Base-by-base conservation (phyloP, 2,113 vertebrate genomes). In the Periophthalmus modestus region DNA sequence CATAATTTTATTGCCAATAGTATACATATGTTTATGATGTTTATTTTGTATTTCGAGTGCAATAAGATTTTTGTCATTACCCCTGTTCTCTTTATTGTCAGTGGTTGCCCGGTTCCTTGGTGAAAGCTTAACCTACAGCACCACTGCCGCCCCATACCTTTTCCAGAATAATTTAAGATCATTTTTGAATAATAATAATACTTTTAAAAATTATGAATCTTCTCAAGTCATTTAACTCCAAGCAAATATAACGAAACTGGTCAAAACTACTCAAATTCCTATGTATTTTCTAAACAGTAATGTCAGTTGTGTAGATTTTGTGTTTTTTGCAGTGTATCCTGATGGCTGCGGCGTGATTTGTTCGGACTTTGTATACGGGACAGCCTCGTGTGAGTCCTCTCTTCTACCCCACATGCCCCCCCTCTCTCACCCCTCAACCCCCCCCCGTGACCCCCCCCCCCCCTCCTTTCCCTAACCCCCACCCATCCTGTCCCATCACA, bases 331-430 rank as follows among this genome's bases (percentile, higher is more conserved):
- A 57, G 55, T 57, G 55, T 23, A 9, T 79, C 73, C 66, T 76
- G 84, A 82, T 74, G 85, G 81, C 74, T 83, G 79, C 75, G 81
- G 77, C 65, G 89, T 90, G 85, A 91, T 68, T 85, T 91, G 87
- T 92, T 88, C 78, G 91, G 88, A 88, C 82, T 89, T 88, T 93
- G 90, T 93, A 84, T 89, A 86, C 73, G 88, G 90, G 90, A 91
- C 85, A 85, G 85, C 84, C 77, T 81, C 87, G 78, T 88, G 87
- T 79, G 81, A 86, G 84, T 88, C 83, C 76, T 79, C 19, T 23
- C 62, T 70, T 58, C 76, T 74, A 52, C 77, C 61, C 78, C 72
- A 61, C 47, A 71, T 75, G 65, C 79, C 81, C 75, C 75, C 39
- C 5, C 6, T 39, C 39, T 9, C 39, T 39, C 39, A 39, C 39